Percentiles rank a stretch among this genome's conserved stretches.
Conservation (phyloP, 2,113 vertebrate species). For the Phylloscopus trochilus region DNA sequence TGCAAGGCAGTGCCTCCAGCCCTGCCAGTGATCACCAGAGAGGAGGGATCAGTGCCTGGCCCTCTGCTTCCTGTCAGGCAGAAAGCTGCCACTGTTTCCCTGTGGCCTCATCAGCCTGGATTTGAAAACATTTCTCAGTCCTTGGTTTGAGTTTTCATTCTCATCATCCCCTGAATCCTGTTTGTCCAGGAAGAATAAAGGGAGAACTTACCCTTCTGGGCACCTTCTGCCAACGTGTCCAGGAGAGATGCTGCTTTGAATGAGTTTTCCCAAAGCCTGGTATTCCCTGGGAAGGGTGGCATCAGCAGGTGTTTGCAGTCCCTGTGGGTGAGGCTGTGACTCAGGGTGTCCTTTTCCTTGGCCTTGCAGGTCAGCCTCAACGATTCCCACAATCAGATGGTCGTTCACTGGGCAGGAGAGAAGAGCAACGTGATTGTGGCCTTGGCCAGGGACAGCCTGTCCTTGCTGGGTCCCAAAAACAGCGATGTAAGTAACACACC, state of each 20-base stretch:
- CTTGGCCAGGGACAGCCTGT: constrained; percentile 89
- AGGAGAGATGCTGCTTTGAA: not conserved
- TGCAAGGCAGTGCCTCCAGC: not conserved
- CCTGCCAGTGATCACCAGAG: not conserved
- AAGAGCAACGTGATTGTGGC: constrained; percentile 97
- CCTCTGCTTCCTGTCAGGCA: not conserved
- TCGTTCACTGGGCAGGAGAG: constrained; percentile 97
- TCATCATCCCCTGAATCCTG: fast-evolving
- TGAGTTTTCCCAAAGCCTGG: not conserved
- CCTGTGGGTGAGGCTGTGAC: not conserved
- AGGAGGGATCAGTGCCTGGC: not conserved
- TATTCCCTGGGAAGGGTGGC: not conserved
- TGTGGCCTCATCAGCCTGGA: not conserved
- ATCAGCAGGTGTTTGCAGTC: fast-evolving
- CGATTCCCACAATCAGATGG: constrained; percentile 98
- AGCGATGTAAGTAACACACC: constrained; percentile 83
- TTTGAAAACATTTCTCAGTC: not conserved
- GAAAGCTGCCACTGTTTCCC: not conserved
- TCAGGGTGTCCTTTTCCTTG: not conserved
- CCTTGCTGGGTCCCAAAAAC: constrained; percentile 82
- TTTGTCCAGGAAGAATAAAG: not conserved
- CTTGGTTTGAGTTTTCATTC: not conserved
- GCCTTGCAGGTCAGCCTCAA: constrained; percentile 88
- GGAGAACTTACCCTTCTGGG: not conserved
- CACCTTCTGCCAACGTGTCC: fast-evolving